Base-by-base conservation (phyloP, 2,797 vertebrate species). In the Serranus cabrilla region DNA sequence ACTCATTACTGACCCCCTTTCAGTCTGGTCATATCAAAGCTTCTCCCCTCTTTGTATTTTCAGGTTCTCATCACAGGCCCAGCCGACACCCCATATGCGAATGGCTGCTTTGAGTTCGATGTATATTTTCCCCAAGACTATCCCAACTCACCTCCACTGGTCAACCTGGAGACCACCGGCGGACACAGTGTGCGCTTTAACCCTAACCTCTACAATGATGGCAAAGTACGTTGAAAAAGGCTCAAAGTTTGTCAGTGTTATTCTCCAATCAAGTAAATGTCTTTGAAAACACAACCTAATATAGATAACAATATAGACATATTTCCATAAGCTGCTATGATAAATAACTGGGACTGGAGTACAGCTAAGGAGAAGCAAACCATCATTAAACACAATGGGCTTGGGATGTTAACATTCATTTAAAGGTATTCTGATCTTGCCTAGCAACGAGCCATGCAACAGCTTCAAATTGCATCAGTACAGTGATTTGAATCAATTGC, bases 91-190 rank as follows among this genome's bases (percentile, higher is more conserved):
- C 98, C 98, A 0, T 99, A 99, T 0, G 97, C 98, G 82, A 99
- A 99, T 51, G 98, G 98, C 34, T 99, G 98, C 91, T 99, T 99
- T 80, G 98, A 99, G 87, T 99, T 99, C 68, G 98, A 99, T 74
- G 98, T 99, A 0, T 99, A 99, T 91, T 99, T 99, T 86, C 98
- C 98, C 71, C 98, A 99, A 94, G 98, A 99, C 91, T 99, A 99
- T 85, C 98, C 98, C 13, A 99, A 98, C 91, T 99, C 98, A 1
- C 98, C 98, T 64, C 98, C 98, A 0, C 96, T 99, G 87, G 98
- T 99, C 76, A 99, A 99, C 89, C 94, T 99, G 88, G 98, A 99
- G 95, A 99, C 98, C 71, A 99, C 98, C 0, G 98, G 98, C 4
- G 98, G 98, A 34, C 98, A 99, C 93, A 99, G 98, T 0, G 98